These are phyloP conservation scores for Polyergus mexicanus DNA, from an alignment of 1,140 invertebrate species.

Conservation along the genomic window DNA sequence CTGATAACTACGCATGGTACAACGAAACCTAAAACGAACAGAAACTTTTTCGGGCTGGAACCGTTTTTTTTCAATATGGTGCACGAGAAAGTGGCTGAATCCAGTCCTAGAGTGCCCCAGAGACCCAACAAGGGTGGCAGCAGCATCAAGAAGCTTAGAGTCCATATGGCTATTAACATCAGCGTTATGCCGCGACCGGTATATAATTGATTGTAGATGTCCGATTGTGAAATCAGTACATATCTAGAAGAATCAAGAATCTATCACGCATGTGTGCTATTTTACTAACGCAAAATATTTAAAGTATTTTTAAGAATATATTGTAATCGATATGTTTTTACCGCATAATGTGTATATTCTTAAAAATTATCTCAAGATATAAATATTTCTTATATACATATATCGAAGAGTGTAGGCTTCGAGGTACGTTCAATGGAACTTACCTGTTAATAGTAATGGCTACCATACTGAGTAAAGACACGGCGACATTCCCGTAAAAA, in stretches of 20 bases:
- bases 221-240: constrained; percentile 92
- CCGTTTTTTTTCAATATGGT: constrained; percentile 93
- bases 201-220: constrained; percentile 92
- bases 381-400: neutral
- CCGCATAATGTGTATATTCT: neutral
- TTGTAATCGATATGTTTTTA: neutral
- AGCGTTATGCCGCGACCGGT: constrained; percentile 90
- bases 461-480: constrained; percentile 95
- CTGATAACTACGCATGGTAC: constrained; percentile 94
- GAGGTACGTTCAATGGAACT: constrained; percentile 54
- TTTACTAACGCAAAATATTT: neutral
- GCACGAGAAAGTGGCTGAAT: constrained; percentile 93
- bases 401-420: neutral
- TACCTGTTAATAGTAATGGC: constrained; percentile 96
- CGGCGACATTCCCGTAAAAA: constrained; percentile 96
- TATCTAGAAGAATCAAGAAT: constrained; percentile 89
- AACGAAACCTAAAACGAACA: constrained; percentile 94
- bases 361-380: neutral
- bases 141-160: constrained; percentile 88
- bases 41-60: constrained; percentile 94
- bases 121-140: constrained; percentile 92
- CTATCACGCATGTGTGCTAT: too few species aligned
- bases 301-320: neutral
- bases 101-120: constrained; percentile 93
- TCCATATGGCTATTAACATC: constrained; percentile 93